Conservation (phyloP, 1,140 invertebrate genomes). For the Grapholita molesta region DNA sequence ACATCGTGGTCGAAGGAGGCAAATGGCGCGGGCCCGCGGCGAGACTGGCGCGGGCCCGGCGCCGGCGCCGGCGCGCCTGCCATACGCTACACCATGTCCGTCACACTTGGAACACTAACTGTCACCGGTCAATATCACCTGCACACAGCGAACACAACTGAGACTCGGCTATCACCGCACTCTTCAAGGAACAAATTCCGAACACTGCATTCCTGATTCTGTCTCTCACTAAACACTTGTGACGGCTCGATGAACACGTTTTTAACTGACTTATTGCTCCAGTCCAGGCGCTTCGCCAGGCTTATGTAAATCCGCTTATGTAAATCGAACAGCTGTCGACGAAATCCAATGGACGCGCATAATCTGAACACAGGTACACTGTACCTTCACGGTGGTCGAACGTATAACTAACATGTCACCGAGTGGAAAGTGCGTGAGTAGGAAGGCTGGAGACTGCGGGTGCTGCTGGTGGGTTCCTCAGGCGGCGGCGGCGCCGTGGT, state of each 20-base stretch:
- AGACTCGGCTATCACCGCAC: background rate
- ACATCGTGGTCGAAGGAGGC: conserved; percentile 93
- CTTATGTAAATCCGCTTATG: background rate
- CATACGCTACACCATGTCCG: conserved; percentile 39
- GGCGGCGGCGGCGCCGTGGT: background rate
- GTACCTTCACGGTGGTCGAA: background rate
- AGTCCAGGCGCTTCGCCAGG: background rate
- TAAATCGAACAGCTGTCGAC: background rate
- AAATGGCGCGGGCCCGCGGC: conserved; percentile 93
- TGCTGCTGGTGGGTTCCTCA: background rate
- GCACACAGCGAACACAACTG: background rate
- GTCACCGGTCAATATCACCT: background rate
- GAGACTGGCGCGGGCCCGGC: conserved; percentile 77
- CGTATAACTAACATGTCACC: background rate
- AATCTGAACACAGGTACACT: background rate
- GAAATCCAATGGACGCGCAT: background rate
- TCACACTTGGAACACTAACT: background rate
- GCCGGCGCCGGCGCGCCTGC: conserved; percentile 44
- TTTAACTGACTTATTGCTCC: background rate
- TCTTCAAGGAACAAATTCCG: background rate
- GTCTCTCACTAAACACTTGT: background rate
- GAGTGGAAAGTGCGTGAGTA: background rate
- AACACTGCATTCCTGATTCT: background rate
- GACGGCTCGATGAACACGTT: background rate
- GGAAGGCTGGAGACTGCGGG: background rate